phyloP scores from a whole-genome alignment of 2,888 invertebrate genomes.

The Arctia plantaginis region DNA sequence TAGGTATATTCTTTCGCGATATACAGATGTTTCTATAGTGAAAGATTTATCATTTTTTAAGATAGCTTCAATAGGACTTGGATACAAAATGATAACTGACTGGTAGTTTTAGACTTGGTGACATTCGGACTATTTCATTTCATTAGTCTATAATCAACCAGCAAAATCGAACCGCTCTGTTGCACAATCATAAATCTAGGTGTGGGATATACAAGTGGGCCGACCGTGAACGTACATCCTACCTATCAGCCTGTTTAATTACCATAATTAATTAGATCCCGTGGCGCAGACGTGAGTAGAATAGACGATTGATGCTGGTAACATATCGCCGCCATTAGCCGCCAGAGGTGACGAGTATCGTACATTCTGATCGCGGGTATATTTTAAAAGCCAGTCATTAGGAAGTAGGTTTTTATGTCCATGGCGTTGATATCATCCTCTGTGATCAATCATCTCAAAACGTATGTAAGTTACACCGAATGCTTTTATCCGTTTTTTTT shows the following conservation, averaged over 20 bases:
- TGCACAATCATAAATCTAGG: slow-evolving; percentile 53
- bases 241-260: slow-evolving; percentile 80
- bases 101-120: background rate
- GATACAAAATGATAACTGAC: background rate
- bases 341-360: slow-evolving; percentile 74
- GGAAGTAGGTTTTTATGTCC: slow-evolving; percentile 75
- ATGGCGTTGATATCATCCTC: slow-evolving; percentile 69
- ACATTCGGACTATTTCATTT: background rate
- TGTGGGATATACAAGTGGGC: slow-evolving; percentile 58
- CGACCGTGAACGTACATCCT: slow-evolving; percentile 53
- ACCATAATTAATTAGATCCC: slow-evolving; percentile 85
- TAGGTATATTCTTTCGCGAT: too few species aligned
- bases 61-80: background rate
- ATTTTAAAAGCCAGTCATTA: slow-evolving; percentile 79
- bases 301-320: slow-evolving; percentile 82
- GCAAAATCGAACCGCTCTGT: slow-evolving; percentile 20
- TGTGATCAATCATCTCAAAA: slow-evolving; percentile 77
- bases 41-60: too few species aligned
- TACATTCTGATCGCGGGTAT: slow-evolving; percentile 59
- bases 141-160: background rate
- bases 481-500: slow-evolving; percentile 55
- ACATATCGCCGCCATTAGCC: slow-evolving; percentile 81
- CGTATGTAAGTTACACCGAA: slow-evolving; percentile 45
- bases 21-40: too few species aligned
- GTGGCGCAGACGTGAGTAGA: slow-evolving; percentile 79